Evolutionary conservation across 2,113 vertebrate species (phyloP).

Genomic region (Tympanuchus pallidicinctus): DNA sequence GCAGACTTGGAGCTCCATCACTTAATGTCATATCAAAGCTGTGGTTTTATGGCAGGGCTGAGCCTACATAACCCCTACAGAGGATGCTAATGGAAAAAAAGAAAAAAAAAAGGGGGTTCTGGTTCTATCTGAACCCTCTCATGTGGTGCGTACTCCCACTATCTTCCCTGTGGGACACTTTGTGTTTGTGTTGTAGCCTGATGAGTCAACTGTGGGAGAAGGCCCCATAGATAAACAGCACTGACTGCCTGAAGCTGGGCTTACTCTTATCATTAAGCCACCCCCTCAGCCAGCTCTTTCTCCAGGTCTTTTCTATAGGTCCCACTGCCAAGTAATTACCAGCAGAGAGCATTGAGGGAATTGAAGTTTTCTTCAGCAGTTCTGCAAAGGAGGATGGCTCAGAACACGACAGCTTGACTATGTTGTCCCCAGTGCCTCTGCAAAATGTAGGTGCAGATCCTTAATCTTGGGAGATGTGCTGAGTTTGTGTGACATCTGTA

Average conservation of each 20-base stretch:
- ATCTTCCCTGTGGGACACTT: accelerated
- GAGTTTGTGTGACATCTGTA: background rate
- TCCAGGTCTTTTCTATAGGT: background rate
- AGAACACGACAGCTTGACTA: background rate
- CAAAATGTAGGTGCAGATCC: background rate
- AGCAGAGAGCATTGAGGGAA: background rate
- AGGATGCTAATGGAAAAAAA: background rate
- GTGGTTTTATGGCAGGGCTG: background rate
- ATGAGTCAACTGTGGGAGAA: background rate
- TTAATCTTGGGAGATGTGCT: background rate
- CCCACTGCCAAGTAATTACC: background rate
- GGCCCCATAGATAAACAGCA: background rate
- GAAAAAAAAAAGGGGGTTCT: background rate
- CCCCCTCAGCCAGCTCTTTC: background rate
- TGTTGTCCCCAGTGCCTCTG: background rate
- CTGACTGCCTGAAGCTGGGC: background rate
- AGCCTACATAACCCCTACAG: background rate
- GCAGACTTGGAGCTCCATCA: constrained; percentile 19
- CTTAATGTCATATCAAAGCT: background rate
- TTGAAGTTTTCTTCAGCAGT: background rate
- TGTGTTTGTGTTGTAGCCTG: accelerated
- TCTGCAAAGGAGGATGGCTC: background rate
- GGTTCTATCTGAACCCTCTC: background rate
- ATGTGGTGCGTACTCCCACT: background rate
- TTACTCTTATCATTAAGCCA: background rate